Evolutionary conservation across 1,140 invertebrate species (phyloP), one percentile per base, ranked within the genome.

Genomic region (Sipha flava): DNA sequence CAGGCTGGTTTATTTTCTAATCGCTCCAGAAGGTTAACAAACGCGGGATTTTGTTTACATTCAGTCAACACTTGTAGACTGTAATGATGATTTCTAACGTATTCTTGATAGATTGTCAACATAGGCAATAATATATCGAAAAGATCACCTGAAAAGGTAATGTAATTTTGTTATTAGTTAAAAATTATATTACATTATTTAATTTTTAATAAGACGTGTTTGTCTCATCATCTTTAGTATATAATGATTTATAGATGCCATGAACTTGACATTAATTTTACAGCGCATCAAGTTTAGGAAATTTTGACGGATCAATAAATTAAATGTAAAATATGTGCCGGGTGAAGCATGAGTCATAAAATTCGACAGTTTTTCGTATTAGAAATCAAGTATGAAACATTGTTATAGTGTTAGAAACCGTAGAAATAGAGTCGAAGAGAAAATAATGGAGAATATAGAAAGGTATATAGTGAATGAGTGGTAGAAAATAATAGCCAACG

Each of bases 111-210:
- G 85, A 97, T 97, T 83, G 91, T 93, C 84, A 97, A 87, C 94
- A 97, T 96, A 57, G 95, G 95, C 81, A 96, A 88, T 82, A 96
- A 86, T 93, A 97, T 96, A 86, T 96, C 94, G 87, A 97, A 97
- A 82, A 97, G 87, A 87, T 97, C 95, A 83, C 94, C 94, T 95
- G 87, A 21, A 54, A 73, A 52, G n/a, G n/a, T 14, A 47, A 26
- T 26, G 21, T 45, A 10, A 57, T 57, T 10, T 57, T 57, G 5
- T 18, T 1, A 21, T n/a, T n/a, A n/a, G n/a, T n/a, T n/a, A n/a
- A n/a, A n/a, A n/a, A n/a, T n/a, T n/a, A n/a, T n/a, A n/a, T n/a
- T n/a, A n/a, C n/a, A n/a, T n/a, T n/a, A n/a, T n/a, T n/a, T n/a
- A n/a, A n/a, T n/a, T n/a, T n/a, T n/a, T n/a, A n/a, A n/a, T n/a